phyloP scores from a whole-genome alignment of 2,113 vertebrate species.

The Spermophilus dauricus region DNA sequence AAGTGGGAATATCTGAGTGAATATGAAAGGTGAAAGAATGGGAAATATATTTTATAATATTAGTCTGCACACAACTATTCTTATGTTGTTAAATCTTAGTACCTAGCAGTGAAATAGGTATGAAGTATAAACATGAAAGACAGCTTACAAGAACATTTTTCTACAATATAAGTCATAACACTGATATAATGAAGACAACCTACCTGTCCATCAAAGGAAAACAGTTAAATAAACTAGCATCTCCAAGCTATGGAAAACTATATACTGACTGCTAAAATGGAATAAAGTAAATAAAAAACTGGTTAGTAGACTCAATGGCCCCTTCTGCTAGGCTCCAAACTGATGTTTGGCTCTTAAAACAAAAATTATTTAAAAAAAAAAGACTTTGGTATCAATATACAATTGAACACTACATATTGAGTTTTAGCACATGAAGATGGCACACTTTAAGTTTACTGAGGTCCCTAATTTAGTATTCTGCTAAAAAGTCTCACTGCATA shows the following conservation, averaged over 20 bases:
- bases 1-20: not conserved
- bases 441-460: slow-evolving; percentile 20
- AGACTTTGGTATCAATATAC: not conserved
- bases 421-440: slow-evolving; percentile 33
- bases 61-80: slow-evolving; percentile 25
- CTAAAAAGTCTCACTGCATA: slow-evolving; percentile 13
- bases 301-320: not conserved
- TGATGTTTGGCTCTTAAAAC: not conserved
- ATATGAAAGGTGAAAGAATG: slow-evolving; percentile 20
- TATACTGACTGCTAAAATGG: not conserved
- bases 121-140: slow-evolving; percentile 22
- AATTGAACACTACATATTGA: not conserved
- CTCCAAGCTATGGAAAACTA: not conserved
- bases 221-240: not conserved
- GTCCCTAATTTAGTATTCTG: not conserved
- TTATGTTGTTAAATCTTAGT: not conserved
- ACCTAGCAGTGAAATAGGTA: not conserved
- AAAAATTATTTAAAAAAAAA: slow-evolving; percentile 37
- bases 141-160: slow-evolving; percentile 30
- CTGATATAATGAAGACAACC: slow-evolving; percentile 10
- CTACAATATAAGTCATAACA: not conserved
- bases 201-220: slow-evolving; percentile 29
- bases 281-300: slow-evolving; percentile 4
- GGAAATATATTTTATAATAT: slow-evolving; percentile 46
- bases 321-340: slow-evolving; percentile 16